Evolutionary conservation across 2,888 invertebrate genomes (phyloP), one percentile per base, ranked within the genome.

Genomic region (Diogma glabrata): DNA sequence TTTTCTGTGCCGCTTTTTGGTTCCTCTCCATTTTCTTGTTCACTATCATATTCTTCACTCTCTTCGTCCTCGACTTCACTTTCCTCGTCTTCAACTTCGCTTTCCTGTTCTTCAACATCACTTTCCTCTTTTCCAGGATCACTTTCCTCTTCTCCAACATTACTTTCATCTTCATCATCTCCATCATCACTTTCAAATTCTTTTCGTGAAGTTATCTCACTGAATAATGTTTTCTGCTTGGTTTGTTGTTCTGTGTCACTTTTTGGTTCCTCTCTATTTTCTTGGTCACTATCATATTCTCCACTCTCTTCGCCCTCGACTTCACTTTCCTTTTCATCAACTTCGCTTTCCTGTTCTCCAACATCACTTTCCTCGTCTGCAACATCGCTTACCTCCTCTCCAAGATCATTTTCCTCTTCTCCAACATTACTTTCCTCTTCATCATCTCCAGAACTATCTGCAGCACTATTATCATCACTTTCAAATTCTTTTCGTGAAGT

Each of bases 191-290:
- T 54, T 5, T 58, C 40, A 10, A 26, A 47, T 33, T 54, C 33
- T 9, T 78, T 82, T 24, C 86, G 75, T 1, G 82, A 80, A 2
- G 75, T 70, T 56, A 82, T 80, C 67, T 80, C 77, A 0, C 90
- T 12, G 12, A 48, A 48, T n/a, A 23, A 20, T 10, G 49, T n/a
- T n/a, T n/a, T n/a, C n/a, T n/a, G n/a, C n/a, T n/a, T n/a, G n/a
- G n/a, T n/a, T n/a, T n/a, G 12, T 28, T 28, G 9, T 9, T 28
- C 28, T 28, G 28, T 28, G 28, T 28, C 28, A 28, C 6, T 5
- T n/a, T n/a, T n/a, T n/a, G n/a, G n/a, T n/a, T n/a, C n/a, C n/a
- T n/a, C 22, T 48, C 20, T n/a, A 22, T 5, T 19, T 19, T 10
- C 47, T 17, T 17, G 26, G 9, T 28, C 47, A 12, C 61, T 67